Base-by-base conservation (phyloP, 2,888 invertebrate genomes). In the Drosophila cognata region DNA sequence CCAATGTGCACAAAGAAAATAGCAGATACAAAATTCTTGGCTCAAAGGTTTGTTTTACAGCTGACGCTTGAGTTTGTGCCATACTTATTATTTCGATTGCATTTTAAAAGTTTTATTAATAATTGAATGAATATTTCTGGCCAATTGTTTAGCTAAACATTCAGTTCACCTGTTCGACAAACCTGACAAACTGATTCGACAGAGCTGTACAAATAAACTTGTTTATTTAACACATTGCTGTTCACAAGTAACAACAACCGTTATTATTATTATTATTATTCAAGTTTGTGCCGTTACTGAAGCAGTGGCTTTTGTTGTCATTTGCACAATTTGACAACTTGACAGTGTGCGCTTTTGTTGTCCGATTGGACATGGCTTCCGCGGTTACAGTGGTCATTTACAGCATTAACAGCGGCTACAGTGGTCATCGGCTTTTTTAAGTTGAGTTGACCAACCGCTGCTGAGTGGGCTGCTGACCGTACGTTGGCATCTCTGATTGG, bases 361-460 rank as follows among this genome's bases (percentile, higher is more conserved):
- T 41, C 41, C 59, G 65, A 66, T 82, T 80, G 81, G 81, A 72
- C 65, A 66, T 59, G 88, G 86, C 86, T 85, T 69, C 88, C 77
- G 79, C 64, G 83, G 84, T 79, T 65, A 64, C 60, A 64, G 63
- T 63, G 57, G 62, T 64, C 46, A 43, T 35, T 21, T 28, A 29
- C 35, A 41, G 41, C 52, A 46, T 36, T 76, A 31, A 57, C 59
- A 75, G 51, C 48, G 58, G 62, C 51, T 38, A 35, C 52, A 53
- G 51, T 60, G 67, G 74, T 31, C 25, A 25, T 21, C 46, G 21
- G 13, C 21, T 21, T 46, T 48, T 48, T 46, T 58, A 11, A 28
- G 55, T 41, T 46, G 7, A 21, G 46, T 59, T 59, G 46, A 5
- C 31, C 65, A 65, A 64, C 50, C 28, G 41, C 46, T 28, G 59